Base-by-base conservation (phyloP, 2,888 invertebrate genomes). In the Lasioglossum calceatum region DNA sequence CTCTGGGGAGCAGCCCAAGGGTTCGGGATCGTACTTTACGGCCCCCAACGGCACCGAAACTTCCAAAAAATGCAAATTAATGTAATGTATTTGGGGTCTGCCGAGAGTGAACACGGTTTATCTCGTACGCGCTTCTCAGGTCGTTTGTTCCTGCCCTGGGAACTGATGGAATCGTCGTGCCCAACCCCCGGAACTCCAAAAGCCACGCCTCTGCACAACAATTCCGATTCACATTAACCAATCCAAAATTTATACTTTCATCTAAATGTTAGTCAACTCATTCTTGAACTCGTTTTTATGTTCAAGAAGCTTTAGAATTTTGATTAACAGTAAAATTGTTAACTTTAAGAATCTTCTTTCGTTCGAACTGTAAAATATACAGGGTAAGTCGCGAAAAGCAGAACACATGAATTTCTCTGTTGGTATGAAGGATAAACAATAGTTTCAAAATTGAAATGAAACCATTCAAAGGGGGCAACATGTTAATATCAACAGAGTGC, bases 61-160 rank as follows among this genome's bases (percentile, higher is more conserved):
- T 92, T 89, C 88, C 92, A 92, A 92, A 93, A 93, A 91, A 93
- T 93, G 93, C 91, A 92, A 93, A 93, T 93, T 91, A 92, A 93
- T 89, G 91, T 92, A 90, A 93, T 93, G 92, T 90, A 92, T 93
- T 92, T 90, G 86, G 89, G 32, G 77, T 58, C 42, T 87, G 88
- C 82, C 82, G 39, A 81, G 42, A 36, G 77, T 79, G 85, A 77
- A 76, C 47, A 87, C 73, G 80, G 85, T 81, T 87, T 82, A 84
- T 87, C 77, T 82, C 70, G 67, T 67, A 79, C 86, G 72, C 83
- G 83, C 54, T 86, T 83, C 80, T 79, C 80, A 36, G 72, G 39
- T 76, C 76, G 83, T 87, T 80, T 58, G 39, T 54, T 50, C 27
- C 27, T 61, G 47, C 54, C n/a, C 27, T n/a, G 14, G 36, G 19